Base-by-base conservation (phyloP, 2,888 invertebrate genomes). In the Macaria notata region DNA sequence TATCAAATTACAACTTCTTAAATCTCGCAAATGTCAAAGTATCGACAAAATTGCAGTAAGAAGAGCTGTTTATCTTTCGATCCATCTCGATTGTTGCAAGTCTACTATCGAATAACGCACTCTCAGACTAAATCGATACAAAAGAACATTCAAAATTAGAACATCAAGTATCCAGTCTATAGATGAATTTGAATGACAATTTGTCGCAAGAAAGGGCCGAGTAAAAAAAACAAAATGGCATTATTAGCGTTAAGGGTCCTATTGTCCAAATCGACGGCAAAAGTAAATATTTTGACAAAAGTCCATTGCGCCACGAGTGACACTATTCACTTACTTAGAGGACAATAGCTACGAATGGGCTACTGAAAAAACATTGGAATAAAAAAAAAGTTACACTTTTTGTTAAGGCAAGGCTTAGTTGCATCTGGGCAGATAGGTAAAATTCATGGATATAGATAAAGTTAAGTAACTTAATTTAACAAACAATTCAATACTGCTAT, bases 271-370 rank as follows among this genome's bases (percentile, higher is more conserved):
- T 68, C 64, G 76, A 70, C 65, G 72, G 74, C 70, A 81, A 82
- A 19, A 86, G 88, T 88, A 91, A 91, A 91, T 91, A 89, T 91
- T 91, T 76, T 90, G 90, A 90, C 89, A 88, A 88, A 82, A 84
- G 79, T 83, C 79, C 81, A 79, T 87, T 83, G 84, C 83, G 81
- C 78, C 78, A 81, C 6, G 44, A 49, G 49, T 49, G 49, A 55
- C 44, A 53, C 57, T 86, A 86, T 88, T 86, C 80, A 86, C 84
- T 86, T 85, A 84, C 86, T 82, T 78, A 79, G 74, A 79, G 78
- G 79, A 86, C 84, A 86, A 86, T 83, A 73, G 81, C 65, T 63
- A n/a, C 65, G 65, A 71, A 65, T 48, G 59, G 59, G 61, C 63
- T 49, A 36, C 66, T 63, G 62, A 63, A 62, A 67, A 65, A 66